Evolutionary conservation across 2,113 vertebrate species (phyloP).

Genomic region (Callorhinus ursinus): DNA sequence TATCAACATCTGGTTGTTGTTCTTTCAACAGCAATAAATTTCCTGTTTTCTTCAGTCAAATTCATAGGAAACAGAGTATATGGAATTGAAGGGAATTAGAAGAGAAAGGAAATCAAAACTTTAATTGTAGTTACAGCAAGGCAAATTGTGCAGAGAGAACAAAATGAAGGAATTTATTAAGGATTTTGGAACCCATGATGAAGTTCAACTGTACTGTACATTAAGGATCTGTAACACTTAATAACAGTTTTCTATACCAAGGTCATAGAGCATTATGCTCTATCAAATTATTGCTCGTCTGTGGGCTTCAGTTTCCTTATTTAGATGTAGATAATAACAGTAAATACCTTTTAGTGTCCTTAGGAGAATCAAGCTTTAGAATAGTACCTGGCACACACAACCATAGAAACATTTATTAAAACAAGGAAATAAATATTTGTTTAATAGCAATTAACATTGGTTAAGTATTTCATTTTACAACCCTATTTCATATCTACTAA

Average conservation of each 20-base stretch:
- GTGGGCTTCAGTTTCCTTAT: neutral
- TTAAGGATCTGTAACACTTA: neutral
- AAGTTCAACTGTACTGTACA: neutral
- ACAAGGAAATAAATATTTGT: neutral
- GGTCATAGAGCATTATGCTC: neutral
- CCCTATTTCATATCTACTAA: conserved; percentile 18
- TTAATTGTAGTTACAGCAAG: neutral
- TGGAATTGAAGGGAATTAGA: neutral
- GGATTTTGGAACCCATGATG: neutral
- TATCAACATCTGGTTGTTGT: neutral
- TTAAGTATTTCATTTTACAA: neutral
- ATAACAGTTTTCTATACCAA: neutral
- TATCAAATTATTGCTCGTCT: neutral
- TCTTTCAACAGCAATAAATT: neutral
- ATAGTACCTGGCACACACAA: neutral
- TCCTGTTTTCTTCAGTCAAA: neutral
- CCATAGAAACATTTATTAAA: neutral
- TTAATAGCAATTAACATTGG: neutral
- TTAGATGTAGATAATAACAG: neutral
- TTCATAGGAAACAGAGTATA: neutral
- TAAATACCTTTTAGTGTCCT: neutral
- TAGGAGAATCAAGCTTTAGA: neutral
- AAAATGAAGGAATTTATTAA: neutral
- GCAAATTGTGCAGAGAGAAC: neutral
- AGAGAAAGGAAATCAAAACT: neutral